Base-by-base conservation (phyloP, 2,113 vertebrate species). In the Phalacrocorax pelagicus region DNA sequence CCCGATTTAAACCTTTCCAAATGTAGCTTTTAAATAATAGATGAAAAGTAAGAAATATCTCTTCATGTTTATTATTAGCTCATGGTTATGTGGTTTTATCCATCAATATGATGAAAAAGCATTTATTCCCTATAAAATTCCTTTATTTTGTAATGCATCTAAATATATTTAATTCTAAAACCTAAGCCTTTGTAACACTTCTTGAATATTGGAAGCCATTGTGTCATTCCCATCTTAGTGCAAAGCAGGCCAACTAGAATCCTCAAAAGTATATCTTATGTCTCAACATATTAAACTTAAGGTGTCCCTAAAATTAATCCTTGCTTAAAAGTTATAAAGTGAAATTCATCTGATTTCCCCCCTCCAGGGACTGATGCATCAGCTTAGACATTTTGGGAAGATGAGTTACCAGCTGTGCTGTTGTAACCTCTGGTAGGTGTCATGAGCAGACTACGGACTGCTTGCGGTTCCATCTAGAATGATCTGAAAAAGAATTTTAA, bases 41-140 rank as follows among this genome's bases (percentile, higher is more conserved):
- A 77, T 80, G 66, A 93, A 94, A 92, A 95, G 89, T 61, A 86
- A 88, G 67, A 96, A 94, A 54, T 58, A 93, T 46, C 18, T 91
- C 26, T 97, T 97, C 44, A 79, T 11, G 11, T 91, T 70, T 92
- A 95, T 88, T 59, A 96, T 30, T 84, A 96, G 36, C 90, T 96
- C 63, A 65, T 70, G 72, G 38, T 89, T 95, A 91, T 88, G 30
- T 51, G 65, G 79, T 86, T 89, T 86, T 93, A 85, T 94, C 78
- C 97, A 98, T 98, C 97, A 98, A 97, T 98, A 93, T 98, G 97
- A 98, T 97, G 97, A 95, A 95, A 30, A 89, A 83, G 70, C 57
- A 46, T 65, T 82, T 74, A 94, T 94, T 94, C 81, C 29, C 47
- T 81, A 81, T 91, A 81, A 96, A 85, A 83, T 58, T 84, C 26